Percentiles rank a stretch among this genome's conserved stretches.
These are phyloP conservation scores for Pluvianellus socialis DNA, from an alignment of 2,113 vertebrate genomes.

Conservation along the genomic window DNA sequence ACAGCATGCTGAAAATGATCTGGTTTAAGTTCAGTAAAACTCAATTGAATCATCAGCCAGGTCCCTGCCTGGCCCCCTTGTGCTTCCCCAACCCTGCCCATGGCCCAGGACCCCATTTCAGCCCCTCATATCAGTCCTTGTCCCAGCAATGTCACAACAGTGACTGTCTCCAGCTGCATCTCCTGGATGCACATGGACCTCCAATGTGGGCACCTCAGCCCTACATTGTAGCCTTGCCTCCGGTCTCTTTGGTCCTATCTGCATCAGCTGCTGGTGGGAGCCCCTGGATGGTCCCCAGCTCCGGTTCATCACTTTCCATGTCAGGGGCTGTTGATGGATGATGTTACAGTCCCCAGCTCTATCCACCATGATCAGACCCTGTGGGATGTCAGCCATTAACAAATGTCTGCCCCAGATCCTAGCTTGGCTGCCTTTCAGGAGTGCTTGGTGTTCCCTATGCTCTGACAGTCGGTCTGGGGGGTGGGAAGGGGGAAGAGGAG, in stretches of 20 bases:
- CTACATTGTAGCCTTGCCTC: background rate
- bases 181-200: background rate
- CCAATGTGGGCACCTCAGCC: background rate
- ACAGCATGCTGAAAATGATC: background rate
- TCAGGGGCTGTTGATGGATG: background rate
- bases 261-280: background rate
- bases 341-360: background rate
- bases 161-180: background rate
- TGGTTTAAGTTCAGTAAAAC: background rate
- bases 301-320: background rate
- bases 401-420: background rate
- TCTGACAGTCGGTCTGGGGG: no score
- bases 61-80: fast-evolving
- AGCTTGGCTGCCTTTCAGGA: background rate
- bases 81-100: fast-evolving
- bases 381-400: background rate
- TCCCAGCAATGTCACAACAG: background rate
- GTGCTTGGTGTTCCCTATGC: fast-evolving
- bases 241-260: background rate
- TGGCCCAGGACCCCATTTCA: background rate
- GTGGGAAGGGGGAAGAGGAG: background rate
- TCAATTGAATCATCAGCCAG: background rate
- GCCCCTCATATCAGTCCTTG: fast-evolving
- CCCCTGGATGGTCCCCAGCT: no score
- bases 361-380: background rate